Percentiles rank a stretch among this genome's conserved stretches.
These are phyloP conservation scores for Fragum whitleyi DNA, from an alignment of 2,888 invertebrate genomes.

Conservation along the genomic window DNA sequence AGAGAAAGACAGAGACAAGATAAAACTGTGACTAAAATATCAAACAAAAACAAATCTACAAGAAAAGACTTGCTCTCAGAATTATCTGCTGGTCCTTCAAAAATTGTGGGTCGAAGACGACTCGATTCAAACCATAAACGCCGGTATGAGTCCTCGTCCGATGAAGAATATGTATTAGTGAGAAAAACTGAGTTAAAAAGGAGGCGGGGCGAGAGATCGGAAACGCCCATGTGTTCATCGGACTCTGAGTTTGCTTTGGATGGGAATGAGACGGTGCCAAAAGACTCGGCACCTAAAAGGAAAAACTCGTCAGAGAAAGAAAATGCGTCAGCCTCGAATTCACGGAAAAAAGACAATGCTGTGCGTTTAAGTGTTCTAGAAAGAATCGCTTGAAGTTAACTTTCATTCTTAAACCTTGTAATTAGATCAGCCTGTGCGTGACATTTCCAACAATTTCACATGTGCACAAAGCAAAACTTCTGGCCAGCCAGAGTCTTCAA, in stretches of 20 bases:
- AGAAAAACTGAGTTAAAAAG: constrained; percentile 13
- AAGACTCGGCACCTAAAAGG: neutral
- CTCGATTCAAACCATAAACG: constrained; percentile 1
- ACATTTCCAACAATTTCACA: too few relatives aligned
- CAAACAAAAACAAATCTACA: neutral
- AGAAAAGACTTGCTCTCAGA: neutral
- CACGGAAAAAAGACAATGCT: neutral
- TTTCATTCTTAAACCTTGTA: too few relatives aligned
- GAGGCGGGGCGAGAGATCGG: constrained; percentile 8
- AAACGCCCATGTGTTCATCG: neutral
- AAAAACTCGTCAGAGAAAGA: constrained; percentile 22
- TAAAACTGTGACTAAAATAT: neutral
- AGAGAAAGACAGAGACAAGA: neutral
- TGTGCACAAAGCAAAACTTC: too few relatives aligned
- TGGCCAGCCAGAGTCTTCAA: too few relatives aligned
- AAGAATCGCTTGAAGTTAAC: neutral
- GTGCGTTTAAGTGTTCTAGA: neutral
- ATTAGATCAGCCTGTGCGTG: too few relatives aligned
- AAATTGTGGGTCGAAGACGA: neutral
- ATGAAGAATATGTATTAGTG: constrained; percentile 14
- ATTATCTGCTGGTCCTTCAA: neutral
- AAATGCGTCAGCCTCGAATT: neutral
- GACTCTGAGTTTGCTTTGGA: neutral
- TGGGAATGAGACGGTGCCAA: neutral
- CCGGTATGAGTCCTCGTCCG: constrained; percentile 15